Evolutionary conservation across 2,888 invertebrate genomes (phyloP).

Genomic region (Myathropa florea): DNA sequence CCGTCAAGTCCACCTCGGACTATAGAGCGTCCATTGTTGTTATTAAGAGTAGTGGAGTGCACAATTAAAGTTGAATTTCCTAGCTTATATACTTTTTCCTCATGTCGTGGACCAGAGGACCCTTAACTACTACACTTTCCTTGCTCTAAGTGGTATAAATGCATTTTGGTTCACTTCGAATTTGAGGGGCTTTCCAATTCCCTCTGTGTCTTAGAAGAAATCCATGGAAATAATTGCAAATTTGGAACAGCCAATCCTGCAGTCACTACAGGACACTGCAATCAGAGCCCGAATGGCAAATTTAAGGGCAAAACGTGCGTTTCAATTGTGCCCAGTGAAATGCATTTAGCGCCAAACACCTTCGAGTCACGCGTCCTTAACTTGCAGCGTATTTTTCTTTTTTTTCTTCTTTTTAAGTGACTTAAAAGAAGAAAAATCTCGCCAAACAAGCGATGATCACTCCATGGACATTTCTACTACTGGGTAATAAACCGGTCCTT

Average conservation of each 20-base stretch:
- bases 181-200: background rate
- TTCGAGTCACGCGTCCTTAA: slow-evolving; percentile 18
- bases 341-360: background rate
- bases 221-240: background rate
- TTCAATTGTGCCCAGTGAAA: background rate
- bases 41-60: too few relatives aligned
- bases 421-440: slow-evolving; percentile 30
- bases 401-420: slow-evolving; percentile 12
- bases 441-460: slow-evolving; percentile 32
- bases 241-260: background rate
- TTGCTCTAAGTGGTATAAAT: too few relatives aligned
- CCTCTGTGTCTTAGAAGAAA: background rate
- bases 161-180: background rate
- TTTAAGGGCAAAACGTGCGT: background rate
- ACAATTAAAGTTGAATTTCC: too few relatives aligned
- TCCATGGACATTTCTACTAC: slow-evolving; percentile 33
- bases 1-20: too few relatives aligned
- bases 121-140: too few relatives aligned
- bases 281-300: background rate
- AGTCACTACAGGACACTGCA: background rate
- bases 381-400: background rate
- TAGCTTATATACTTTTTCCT: too few relatives aligned
- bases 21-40: too few relatives aligned
- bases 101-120: too few relatives aligned
- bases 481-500: slow-evolving; percentile 50